A percentile compares a stretch with the other conserved stretches of the same genome.
These are phyloP conservation scores for Disparrhopalites patrizii DNA, from an alignment of 2,888 invertebrate species.

Conservation along the genomic window DNA sequence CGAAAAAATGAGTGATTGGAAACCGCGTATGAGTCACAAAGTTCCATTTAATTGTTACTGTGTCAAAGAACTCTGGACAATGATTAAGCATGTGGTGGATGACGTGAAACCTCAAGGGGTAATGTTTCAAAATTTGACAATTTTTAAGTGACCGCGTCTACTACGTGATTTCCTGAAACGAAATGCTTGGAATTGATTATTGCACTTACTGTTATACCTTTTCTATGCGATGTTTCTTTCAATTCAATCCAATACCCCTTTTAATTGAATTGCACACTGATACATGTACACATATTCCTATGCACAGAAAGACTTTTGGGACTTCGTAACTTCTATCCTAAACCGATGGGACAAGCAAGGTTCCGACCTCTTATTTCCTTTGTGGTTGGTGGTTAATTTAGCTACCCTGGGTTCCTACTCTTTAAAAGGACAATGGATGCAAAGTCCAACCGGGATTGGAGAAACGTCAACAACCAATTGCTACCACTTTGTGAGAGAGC, in stretches of 20 bases:
- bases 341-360: conserved; percentile 8
- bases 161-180: no score
- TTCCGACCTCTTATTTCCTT: conserved; percentile 31
- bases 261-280: no score
- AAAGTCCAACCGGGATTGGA: no score
- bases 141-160: neutral
- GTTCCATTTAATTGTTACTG: conserved; percentile 60
- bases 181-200: no score
- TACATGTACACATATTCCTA: no score
- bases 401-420: conserved; percentile 34
- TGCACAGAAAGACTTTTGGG: conserved; percentile 42
- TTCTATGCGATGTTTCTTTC: no score
- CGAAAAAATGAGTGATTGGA: conserved; percentile 12
- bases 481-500: conserved; percentile 30
- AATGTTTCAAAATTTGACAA: no score
- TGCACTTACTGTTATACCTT: no score
- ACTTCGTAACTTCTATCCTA: conserved; percentile 14
- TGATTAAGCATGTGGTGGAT: conserved; percentile 55
- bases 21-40: conserved; percentile 50
- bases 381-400: conserved; percentile 39
- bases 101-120: conserved; percentile 46
- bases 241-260: no score
- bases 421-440: conserved; percentile 23
- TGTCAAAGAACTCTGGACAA: conserved; percentile 59
- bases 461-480: conserved; percentile 19